Evolutionary conservation across 2,888 invertebrate genomes (phyloP).

Genomic region (Leistus spinibarbis): DNA sequence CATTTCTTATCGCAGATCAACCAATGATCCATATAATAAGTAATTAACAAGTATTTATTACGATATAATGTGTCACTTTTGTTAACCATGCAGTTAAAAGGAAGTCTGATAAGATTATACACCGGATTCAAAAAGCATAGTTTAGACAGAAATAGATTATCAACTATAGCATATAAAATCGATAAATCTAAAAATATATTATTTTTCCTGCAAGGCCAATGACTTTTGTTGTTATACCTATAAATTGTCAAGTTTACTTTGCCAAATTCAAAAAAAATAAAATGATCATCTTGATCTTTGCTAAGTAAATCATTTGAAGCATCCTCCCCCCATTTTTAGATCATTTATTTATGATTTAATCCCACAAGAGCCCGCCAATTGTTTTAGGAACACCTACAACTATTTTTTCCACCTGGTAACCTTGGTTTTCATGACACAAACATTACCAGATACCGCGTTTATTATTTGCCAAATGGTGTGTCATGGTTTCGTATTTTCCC

Average conservation of each 20-base stretch:
- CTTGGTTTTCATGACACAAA: background rate
- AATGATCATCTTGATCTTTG: too few species aligned
- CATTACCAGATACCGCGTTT: background rate
- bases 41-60: background rate
- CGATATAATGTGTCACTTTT: background rate
- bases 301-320: background rate
- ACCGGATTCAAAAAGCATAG: background rate
- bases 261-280: too few species aligned
- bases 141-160: too few species aligned
- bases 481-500: background rate
- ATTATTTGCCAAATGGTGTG: background rate
- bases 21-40: background rate
- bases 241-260: background rate
- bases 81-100: background rate
- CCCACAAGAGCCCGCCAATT: too few species aligned
- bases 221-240: background rate
- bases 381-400: background rate
- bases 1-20: background rate
- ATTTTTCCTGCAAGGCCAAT: background rate
- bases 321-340: too few species aligned
- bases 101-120: background rate
- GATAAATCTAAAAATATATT: background rate
- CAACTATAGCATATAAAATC: background rate
- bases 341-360: too few species aligned
- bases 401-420: background rate